Evolutionary conservation across 2,888 invertebrate genomes (phyloP), one percentile per base, ranked within the genome.

Genomic region (Ennomos erosarius): DNA sequence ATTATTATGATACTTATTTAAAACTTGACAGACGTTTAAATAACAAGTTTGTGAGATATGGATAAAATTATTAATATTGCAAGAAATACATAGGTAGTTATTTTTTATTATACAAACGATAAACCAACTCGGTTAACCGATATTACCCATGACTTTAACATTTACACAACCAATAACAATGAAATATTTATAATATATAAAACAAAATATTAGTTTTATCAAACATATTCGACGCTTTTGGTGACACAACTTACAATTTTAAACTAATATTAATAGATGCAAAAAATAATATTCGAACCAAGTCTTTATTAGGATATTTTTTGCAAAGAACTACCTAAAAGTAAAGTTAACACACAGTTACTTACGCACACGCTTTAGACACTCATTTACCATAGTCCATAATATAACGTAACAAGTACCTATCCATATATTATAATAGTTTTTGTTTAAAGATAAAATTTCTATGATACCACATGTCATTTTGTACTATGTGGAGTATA

Each of bases 1-100:
- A 60, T 59, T 52, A 60, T 56, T 49, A 59, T 54, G 45, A 54
- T 56, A 42, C 55, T 44, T 46, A 59, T 51, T 47, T 57, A 36
- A 47, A 42, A 51, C 45, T 37, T 42, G 50, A 36, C 37, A 10
- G 36, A 57, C 36, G 35, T 55, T 36, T 26, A 39, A 48, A 37
- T 49, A 40, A 34, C 47, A 44, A 44, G 4, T 39, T 12, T 54
- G 34, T 61, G 46, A 50, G 42, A 50, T 46, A 16, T 50, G 47
- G 49, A 33, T 11, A 26, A 33, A 39, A 45, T 38, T 39, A 13
- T 40, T 1, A 8, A 36, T 16, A 46, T 36, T 36, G 13, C 10
- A 36, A 46, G 35, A 46, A 36, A 36, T 10, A 44, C n/a, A 42
- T 26, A 26, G 6, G 6, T 26, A 26, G 1, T 0, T 26, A 26